Base-by-base conservation (phyloP, 2,113 vertebrate species). In the Sitta europaea region DNA sequence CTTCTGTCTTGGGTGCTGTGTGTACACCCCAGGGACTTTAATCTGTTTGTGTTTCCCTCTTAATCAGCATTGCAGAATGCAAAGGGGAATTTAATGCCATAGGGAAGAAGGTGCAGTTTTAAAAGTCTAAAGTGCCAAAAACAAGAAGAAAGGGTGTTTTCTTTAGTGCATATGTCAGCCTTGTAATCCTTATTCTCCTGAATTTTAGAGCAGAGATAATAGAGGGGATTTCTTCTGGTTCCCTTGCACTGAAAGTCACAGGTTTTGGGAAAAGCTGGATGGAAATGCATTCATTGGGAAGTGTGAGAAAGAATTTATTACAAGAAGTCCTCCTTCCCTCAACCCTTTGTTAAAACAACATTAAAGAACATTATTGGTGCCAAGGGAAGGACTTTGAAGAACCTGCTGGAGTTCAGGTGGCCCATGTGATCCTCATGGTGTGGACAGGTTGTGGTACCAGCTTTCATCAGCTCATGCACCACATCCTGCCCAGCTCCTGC, bases 1-100 rank as follows among this genome's bases (percentile, higher is more conserved):
- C 54, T 83, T 55, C 67, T 57, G 54, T 78, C 48, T 31, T 2
- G 1, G 20, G 29, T 65, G 63, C 50, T 70, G 35, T 62, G 35
- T 58, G 42, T 43, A 22, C 35, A 63, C 59, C 70, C 27, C 38
- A 40, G 63, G 35, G 83, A 36, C 24, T 84, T 91, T n/a, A 55
- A 70, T 76, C 27, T 78, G 17, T 36, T 48, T 28, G 40, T 76
- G 5, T 43, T 53, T 83, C 35, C 31, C 47, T 61, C 62, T 73
- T 55, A 90, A 66, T 82, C 65, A 77, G 47, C 40, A 12, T 10
- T 90, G 47, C 0, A 1, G 88, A 83, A 76, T 11, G 29, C 1
- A 2, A 86, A 90, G 65, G 63, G 67, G 61, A 91, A 86, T 92
- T 91, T 88, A 68, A 67, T 88, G 72, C 86, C 76, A 63, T 51